Evolutionary conservation across 35 echinoderm and acorn worm species (phyloP).

Genomic region (Hemicentrotus pulcherrimus): DNA sequence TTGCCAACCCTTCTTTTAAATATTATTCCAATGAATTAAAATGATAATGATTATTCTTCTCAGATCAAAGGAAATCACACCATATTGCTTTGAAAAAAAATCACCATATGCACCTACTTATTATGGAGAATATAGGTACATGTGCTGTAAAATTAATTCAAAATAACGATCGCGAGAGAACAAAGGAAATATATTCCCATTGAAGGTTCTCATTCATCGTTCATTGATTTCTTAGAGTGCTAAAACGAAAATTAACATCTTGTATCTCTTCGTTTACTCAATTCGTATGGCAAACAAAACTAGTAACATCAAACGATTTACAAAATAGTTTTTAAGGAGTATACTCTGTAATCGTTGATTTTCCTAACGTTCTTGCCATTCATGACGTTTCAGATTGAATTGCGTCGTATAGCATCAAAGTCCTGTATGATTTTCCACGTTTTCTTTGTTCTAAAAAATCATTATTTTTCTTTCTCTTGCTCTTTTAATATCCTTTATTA

Average conservation of each 20-base stretch:
- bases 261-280: no score
- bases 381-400: background rate
- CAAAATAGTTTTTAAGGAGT: no score
- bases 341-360: no score
- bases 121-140: background rate
- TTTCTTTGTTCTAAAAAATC: background rate
- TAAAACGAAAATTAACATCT: no score
- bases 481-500: background rate
- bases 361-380: background rate
- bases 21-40: background rate
- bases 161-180: background rate
- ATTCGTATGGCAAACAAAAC: no score
- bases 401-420: background rate
- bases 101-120: background rate
- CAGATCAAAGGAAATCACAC: background rate
- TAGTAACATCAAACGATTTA: no score
- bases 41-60: background rate
- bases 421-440: background rate
- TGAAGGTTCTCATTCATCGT: background rate
- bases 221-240: no score
- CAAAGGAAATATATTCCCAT: background rate
- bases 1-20: background rate
- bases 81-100: background rate
- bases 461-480: background rate
- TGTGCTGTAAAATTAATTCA: background rate